These are phyloP conservation scores for Ditylenchus dipsaci DNA, from an alignment of 1,140 invertebrate genomes.

Conservation along the genomic window DNA sequence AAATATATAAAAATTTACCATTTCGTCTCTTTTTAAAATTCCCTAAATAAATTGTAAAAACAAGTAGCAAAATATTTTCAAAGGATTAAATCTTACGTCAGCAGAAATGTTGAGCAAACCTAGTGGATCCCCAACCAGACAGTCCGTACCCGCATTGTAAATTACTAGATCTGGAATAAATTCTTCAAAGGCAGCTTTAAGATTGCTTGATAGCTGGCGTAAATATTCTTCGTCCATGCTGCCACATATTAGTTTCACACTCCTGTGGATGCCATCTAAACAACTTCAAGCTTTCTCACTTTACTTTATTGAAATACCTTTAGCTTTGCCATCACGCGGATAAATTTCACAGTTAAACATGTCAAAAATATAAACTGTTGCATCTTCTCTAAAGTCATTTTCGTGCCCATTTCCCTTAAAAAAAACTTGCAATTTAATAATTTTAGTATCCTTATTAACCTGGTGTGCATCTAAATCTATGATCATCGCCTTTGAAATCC, in stretches of 20 bases:
- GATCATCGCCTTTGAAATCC: constrained; percentile 72
- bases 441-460: constrained; percentile 32
- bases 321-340: constrained; percentile 72
- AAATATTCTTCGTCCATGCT: constrained; percentile 73
- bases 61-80: background rate
- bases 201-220: constrained; percentile 64
- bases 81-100: constrained; percentile 60
- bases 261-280: constrained; percentile 67
- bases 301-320: constrained; percentile 59
- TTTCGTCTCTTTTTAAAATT: background rate
- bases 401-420: constrained; percentile 76
- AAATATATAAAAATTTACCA: constrained; percentile 5
- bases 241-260: constrained; percentile 67
- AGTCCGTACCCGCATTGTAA: constrained; percentile 83
- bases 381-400: constrained; percentile 70
- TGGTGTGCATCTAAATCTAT: constrained; percentile 83
- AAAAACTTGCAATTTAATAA: constrained; percentile 11
- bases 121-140: constrained; percentile 72
- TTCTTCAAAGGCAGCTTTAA: constrained; percentile 68
- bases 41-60: constrained; percentile 11
- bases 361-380: constrained; percentile 75
- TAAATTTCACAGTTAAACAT: constrained; percentile 78
- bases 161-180: constrained; percentile 75
- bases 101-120: constrained; percentile 68
- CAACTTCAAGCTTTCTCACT: constrained; percentile 4